Conservation (phyloP, 2,797 vertebrate species). For the Lindbergichthys nudifrons region DNA sequence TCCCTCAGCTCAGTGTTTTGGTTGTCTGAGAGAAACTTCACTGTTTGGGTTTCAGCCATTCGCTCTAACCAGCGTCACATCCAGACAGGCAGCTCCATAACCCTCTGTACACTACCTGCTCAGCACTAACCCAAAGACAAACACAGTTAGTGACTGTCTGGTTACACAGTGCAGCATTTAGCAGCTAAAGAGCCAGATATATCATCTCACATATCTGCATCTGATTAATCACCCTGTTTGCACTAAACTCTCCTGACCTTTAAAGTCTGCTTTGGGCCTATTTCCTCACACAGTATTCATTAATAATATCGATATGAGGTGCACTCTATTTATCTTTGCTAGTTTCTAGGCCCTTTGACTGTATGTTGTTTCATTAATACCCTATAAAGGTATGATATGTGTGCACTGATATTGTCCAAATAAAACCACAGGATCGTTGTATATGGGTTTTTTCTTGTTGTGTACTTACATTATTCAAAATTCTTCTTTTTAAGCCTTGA, state of each 20-base stretch:
- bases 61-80: neutral
- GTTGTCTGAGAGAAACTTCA: neutral
- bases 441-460: no score
- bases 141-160: neutral
- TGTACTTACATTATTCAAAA: no score
- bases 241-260: neutral
- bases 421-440: no score
- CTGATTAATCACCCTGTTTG: neutral
- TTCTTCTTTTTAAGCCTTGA: no score
- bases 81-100: neutral
- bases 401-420: no score
- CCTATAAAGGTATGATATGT: neutral
- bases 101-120: neutral
- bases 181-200: neutral
- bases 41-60: conserved; percentile 1
- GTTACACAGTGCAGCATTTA: neutral
- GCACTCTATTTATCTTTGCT: neutral
- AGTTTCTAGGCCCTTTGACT: neutral
- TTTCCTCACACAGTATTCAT: neutral
- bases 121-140: neutral
- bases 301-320: neutral
- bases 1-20: conserved; percentile 19
- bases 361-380: neutral
- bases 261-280: neutral
- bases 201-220: neutral